Evolutionary conservation across 2,797 vertebrate species (phyloP).

Genomic region (Babyrousa celebensis): DNA sequence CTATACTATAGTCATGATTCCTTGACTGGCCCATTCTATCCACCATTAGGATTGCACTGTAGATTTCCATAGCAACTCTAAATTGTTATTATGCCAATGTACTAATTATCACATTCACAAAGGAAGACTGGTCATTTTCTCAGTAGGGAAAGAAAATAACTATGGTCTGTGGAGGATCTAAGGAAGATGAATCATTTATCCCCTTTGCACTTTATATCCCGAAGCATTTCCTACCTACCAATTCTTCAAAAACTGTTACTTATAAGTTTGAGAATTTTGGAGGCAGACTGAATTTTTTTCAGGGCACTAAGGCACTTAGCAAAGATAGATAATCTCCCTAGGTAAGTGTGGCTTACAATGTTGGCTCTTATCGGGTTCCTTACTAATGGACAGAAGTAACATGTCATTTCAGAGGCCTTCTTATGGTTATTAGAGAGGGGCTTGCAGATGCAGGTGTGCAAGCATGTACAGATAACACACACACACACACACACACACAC

Average conservation of each 20-base stretch:
- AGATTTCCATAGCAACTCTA: slow-evolving; percentile 57
- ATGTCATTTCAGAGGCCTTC: not conserved
- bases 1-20: not conserved
- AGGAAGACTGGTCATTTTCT: slow-evolving; percentile 69
- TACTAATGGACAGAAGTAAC: not conserved
- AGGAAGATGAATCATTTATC: not conserved
- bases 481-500: not conserved
- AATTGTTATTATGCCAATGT: slow-evolving; percentile 35
- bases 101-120: slow-evolving; percentile 30
- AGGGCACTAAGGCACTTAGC: not conserved
- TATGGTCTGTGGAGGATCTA: not conserved
- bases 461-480: no score
- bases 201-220: not conserved
- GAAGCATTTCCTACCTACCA: not conserved
- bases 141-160: slow-evolving; percentile 71
- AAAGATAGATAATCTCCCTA: not conserved
- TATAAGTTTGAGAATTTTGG: slow-evolving; percentile 13
- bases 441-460: not conserved
- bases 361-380: not conserved
- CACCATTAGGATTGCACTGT: not conserved
- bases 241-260: not conserved
- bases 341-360: not conserved
- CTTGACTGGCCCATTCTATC: not conserved
- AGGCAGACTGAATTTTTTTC: slow-evolving; percentile 20
- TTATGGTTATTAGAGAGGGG: not conserved